phyloP scores from a whole-genome alignment of 1,140 invertebrate genomes.

The Papilio polyxenes region DNA sequence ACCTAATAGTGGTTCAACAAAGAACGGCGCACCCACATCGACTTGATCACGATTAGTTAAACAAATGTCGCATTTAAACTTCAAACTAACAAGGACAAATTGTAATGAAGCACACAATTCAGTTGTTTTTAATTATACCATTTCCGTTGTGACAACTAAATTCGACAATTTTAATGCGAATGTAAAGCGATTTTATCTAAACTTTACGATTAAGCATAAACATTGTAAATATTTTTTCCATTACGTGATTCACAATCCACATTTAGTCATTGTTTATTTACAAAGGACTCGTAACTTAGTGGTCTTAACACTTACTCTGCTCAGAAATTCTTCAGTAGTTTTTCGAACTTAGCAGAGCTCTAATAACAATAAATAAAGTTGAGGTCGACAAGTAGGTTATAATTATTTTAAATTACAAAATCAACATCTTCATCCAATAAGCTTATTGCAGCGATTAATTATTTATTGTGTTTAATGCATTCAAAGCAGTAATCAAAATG shows the following conservation, averaged over 20 bases:
- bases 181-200: slow-evolving; percentile 23
- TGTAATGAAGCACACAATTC: slow-evolving; percentile 1
- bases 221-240: neutral
- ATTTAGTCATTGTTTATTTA: neutral
- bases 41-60: slow-evolving; percentile 18
- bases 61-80: slow-evolving; percentile 24
- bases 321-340: neutral
- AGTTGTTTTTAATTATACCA: slow-evolving; percentile 24
- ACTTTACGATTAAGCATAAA: too few species aligned
- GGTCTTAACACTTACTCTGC: neutral
- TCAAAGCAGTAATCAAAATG: too few species aligned
- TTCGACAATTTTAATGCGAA: neutral
- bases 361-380: neutral
- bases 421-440: too few species aligned
- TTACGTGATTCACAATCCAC: neutral
- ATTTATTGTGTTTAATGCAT: too few species aligned
- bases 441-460: too few species aligned
- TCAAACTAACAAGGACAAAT: slow-evolving; percentile 14
- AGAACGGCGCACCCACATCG: slow-evolving; percentile 3
- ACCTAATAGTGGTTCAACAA: slow-evolving; percentile 5
- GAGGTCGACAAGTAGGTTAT: neutral
- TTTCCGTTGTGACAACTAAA: slow-evolving; percentile 16
- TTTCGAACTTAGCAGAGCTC: neutral
- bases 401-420: too few species aligned
- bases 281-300: neutral